Base-by-base conservation (phyloP, 2,113 vertebrate genomes). In the Marmota monax region DNA sequence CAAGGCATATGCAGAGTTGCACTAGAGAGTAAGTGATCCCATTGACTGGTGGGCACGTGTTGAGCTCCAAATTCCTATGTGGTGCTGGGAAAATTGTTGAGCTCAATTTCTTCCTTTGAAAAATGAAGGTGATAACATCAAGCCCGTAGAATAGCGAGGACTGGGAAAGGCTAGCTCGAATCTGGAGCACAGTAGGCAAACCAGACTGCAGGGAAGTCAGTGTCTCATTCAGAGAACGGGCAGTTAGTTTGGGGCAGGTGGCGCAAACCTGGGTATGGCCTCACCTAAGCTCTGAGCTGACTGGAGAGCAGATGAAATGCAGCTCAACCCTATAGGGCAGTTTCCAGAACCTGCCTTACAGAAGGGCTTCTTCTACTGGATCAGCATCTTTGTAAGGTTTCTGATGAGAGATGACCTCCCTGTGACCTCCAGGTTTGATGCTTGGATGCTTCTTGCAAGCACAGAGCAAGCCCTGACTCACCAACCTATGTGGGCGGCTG, bases 391-490 rank as follows among this genome's bases (percentile, higher is more conserved):
- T 88, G 23, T 70, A 61, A 84, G 58, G 70, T 70, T 91, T 88
- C 88, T 84, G 67, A 84, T 53, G 91, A 88, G n/a, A 88, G 53
- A 91, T 69, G 92, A 93, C 95, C 96, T 93, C 34, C 89, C 83
- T 58, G 27, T 95, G 89, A 97, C 92, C 95, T 96, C 86, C 25
- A n/a, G 45, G 51, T 29, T 92, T 74, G 74, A 80, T 92, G 94
- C 88, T 86, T 89, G 74, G 78, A 45, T 96, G 83, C 78, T 92
- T 92, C 96, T 89, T 96, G 56, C 83, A 96, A 96, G 85, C 82
- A 78, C 48, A 92, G 63, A 74, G 39, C 85, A 98, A 96, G 92
- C 88, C 73, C 89, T 97, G 95, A 98, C 89, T 97, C 95, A 97
- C 72, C 88, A 56, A 58, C 20, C 20, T 56, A 51, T 56, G 86